Base-by-base conservation (phyloP, 2,113 vertebrate species). In the Scomber colias region DNA sequence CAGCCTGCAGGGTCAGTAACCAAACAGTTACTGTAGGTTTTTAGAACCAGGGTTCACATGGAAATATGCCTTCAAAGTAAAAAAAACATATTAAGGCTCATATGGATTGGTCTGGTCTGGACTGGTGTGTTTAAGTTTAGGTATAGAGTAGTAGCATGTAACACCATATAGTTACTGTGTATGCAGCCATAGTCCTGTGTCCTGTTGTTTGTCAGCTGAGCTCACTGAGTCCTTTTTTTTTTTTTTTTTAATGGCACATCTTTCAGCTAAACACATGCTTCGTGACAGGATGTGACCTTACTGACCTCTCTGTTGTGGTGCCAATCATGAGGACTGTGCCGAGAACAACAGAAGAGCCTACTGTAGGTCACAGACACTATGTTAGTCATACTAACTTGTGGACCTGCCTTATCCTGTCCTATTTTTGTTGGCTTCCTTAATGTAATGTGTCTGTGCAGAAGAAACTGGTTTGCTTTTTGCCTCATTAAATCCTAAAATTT, bases 361-460 rank as follows among this genome's bases (percentile, higher is more conserved):
- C 4, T 81, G 60, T n/a, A 72, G 53, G 55, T 54, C 15, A 6
- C 61, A 74, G 64, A 75, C 62, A 21, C 35, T 27, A 46, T 64
- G 57, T 79, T 81, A 79, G 83, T 90, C 85, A 85, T 27, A 4
- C 30, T 12, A 30, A 64, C 59, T 56, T 60, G 67, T 84, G 72
- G 44, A 57, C 19, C 13, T 70, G 76, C 16, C 60, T 82, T 74
- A 81, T 59, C 30, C 40, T 82, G 57, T 35, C 45, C 72, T 78
- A 16, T 77, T 74, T 54, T 59, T n/a, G 30, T 77, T n/a, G 1
- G 62, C 50, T 85, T 87, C 67, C 65, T 63, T 19, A 12, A 9
- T 77, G n/a, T 60, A 54, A 49, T 46, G 45, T 48, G 45, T 48
- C 71, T 54, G 14, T 65, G 49, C 46, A 54, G 60, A 75, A 54